phyloP scores from a whole-genome alignment of 2,113 vertebrate genomes.

The Actinemys pallida region DNA sequence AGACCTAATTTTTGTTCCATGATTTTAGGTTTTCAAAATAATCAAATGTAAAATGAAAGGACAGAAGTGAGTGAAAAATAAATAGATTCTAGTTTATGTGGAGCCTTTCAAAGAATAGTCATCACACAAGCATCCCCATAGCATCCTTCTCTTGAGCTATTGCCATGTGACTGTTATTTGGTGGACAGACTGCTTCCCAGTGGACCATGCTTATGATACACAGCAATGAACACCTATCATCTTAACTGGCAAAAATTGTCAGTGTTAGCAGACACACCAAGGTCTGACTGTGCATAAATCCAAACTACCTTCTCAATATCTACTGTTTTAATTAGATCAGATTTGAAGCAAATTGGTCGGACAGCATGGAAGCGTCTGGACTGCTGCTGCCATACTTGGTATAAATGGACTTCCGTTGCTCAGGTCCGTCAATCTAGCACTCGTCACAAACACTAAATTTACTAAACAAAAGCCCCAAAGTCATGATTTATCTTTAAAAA shows the following conservation, averaged over 20 bases:
- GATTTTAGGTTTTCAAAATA: not conserved
- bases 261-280: not conserved
- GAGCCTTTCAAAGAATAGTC: not conserved
- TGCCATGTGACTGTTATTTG: not conserved
- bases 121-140: not conserved
- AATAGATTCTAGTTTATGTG: not conserved
- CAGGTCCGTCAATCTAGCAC: not conserved
- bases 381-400: not conserved
- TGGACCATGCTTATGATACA: not conserved
- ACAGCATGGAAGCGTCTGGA: not conserved
- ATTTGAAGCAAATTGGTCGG: not conserved
- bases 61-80: not conserved
- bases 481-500: not conserved
- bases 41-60: not conserved
- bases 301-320: not conserved
- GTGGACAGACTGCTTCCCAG: not conserved
- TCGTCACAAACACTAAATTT: not conserved
- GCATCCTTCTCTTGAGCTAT: not conserved
- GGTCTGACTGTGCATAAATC: not conserved
- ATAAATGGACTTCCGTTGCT: not conserved
- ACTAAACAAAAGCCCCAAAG: not conserved
- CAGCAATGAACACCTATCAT: not conserved
- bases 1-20: not conserved
- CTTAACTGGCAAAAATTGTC: not conserved
- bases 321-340: not conserved